phyloP scores from a whole-genome alignment of 2,113 vertebrate genomes.

The Aix galericulata region DNA sequence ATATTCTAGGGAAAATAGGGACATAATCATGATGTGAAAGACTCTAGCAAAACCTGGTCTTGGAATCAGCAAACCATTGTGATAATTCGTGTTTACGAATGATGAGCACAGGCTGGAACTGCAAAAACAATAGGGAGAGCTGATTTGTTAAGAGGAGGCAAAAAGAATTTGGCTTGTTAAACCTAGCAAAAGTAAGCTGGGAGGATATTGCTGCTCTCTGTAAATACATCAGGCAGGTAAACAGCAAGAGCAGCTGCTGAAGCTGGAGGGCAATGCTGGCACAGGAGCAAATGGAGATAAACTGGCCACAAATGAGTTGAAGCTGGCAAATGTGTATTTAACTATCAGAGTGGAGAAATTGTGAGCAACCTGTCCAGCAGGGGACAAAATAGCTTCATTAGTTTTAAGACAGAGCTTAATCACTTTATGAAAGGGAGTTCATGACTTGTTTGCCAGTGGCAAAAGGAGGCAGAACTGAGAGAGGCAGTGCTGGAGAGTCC shows the following conservation, averaged over 20 bases:
- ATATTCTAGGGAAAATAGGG: neutral
- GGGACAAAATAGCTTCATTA: neutral
- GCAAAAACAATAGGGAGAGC: neutral
- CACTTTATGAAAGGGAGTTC: neutral
- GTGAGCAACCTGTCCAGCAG: neutral
- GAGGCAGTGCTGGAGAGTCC: neutral
- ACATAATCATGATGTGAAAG: neutral
- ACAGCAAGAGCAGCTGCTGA: neutral
- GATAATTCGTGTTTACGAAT: neutral
- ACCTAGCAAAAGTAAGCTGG: neutral
- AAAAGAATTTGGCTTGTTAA: neutral
- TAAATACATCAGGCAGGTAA: neutral
- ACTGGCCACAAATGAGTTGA: neutral
- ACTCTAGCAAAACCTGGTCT: neutral
- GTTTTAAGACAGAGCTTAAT: neutral
- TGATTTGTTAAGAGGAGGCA: neutral
- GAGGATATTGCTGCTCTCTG: accelerated
- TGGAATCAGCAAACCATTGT: accelerated
- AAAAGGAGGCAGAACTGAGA: neutral
- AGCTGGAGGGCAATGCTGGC: neutral
- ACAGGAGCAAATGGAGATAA: neutral
- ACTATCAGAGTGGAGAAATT: neutral
- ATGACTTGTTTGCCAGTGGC: neutral
- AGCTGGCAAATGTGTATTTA: neutral
- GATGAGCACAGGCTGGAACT: neutral